phyloP scores from a whole-genome alignment of 2,888 invertebrate species.

The Frankliniella fusca region DNA sequence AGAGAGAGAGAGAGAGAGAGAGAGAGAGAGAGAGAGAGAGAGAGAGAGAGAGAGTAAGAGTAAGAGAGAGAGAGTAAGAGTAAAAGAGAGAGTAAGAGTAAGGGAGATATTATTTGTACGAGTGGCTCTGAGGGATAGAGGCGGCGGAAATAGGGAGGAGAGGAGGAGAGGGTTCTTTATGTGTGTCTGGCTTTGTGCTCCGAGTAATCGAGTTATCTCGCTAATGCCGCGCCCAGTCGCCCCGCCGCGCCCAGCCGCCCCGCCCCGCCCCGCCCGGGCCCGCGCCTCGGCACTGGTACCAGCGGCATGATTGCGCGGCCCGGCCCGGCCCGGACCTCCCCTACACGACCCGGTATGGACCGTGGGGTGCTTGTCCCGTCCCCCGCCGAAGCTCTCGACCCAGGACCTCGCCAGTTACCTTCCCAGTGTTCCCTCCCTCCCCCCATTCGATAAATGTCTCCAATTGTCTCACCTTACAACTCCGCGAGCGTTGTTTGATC shows the following conservation, averaged over 20 bases:
- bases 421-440: no score
- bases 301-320: no score
- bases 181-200: neutral
- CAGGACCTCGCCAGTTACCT: no score
- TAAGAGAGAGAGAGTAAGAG: neutral
- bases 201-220: neutral
- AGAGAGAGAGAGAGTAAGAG: constrained; percentile 14
- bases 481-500: no score
- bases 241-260: neutral
- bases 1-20: constrained; percentile 20
- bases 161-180: no score
- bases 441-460: no score
- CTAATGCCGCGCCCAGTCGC: neutral
- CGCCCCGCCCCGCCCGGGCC: neutral
- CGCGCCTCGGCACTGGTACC: neutral
- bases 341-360: neutral
- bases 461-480: no score
- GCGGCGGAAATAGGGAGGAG: neutral
- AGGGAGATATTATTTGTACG: neutral
- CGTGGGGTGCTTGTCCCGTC: neutral
- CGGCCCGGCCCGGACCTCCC: no score
- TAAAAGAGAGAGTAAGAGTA: neutral
- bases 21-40: constrained; percentile 24
- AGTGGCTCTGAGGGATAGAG: neutral
- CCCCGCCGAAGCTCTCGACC: no score